A percentile compares a stretch with the other conserved stretches of the same genome.
Evolutionary conservation across 2,888 invertebrate species (phyloP).

Genomic region (Limenitis camilla): DNA sequence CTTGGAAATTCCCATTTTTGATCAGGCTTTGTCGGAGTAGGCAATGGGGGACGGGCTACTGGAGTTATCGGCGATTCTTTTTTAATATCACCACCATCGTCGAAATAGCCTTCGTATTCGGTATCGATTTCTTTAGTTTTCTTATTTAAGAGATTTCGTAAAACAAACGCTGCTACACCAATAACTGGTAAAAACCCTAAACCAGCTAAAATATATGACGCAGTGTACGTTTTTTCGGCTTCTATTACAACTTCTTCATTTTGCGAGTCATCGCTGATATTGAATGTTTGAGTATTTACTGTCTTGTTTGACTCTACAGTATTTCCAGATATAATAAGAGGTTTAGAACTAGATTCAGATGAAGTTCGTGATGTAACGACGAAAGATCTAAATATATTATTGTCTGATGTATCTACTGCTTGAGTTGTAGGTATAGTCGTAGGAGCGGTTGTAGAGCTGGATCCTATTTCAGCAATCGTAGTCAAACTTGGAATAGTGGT

Average conservation of each 20-base stretch:
- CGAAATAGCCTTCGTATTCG: conserved; percentile 77
- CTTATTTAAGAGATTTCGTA: conserved; percentile 71
- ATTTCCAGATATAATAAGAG: conserved; percentile 34
- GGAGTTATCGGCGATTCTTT: conserved; percentile 69
- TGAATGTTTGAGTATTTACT: conserved; percentile 38
- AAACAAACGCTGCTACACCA: conserved; percentile 73
- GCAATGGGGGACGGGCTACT: conserved; percentile 73
- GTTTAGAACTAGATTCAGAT: conserved; percentile 53
- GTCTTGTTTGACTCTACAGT: conserved; percentile 32
- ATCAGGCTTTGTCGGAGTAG: conserved; percentile 71
- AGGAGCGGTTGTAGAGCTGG: conserved; percentile 18
- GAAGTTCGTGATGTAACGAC: conserved; percentile 64
- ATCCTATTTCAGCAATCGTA: conserved; percentile 9
- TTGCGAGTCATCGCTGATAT: conserved; percentile 36
- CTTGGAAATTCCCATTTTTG: conserved; percentile 85
- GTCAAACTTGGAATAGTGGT: conserved; percentile 29
- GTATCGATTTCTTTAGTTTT: conserved; percentile 72
- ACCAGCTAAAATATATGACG: conserved; percentile 76
- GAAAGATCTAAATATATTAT: conserved; percentile 40
- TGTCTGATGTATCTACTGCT: conserved; percentile 33
- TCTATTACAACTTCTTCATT: conserved; percentile 74
- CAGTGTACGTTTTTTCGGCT: conserved; percentile 74
- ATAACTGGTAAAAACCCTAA: conserved; percentile 75
- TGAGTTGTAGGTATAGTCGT: conserved; percentile 23
- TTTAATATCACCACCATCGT: conserved; percentile 70